These are phyloP conservation scores for Euplagia quadripunctaria DNA, from an alignment of 2,888 invertebrate genomes.

Conservation along the genomic window DNA sequence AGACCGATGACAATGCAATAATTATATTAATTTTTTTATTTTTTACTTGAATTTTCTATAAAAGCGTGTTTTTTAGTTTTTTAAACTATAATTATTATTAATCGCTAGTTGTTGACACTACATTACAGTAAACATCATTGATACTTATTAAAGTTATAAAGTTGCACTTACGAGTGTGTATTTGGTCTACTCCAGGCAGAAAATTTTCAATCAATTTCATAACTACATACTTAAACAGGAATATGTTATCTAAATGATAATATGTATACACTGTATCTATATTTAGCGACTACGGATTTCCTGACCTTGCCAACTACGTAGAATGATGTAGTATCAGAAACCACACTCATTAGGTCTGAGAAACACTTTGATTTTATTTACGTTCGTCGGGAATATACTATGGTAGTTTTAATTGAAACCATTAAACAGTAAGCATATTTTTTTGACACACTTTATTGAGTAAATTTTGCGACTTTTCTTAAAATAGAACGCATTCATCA, in stretches of 20 bases:
- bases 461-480: background rate
- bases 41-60: no score
- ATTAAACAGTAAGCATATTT: constrained; percentile 12
- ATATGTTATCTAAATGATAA: constrained; percentile 7
- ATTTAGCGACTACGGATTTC: constrained; percentile 52
- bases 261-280: constrained; percentile 14
- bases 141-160: background rate
- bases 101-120: background rate
- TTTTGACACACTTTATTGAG: constrained; percentile 13
- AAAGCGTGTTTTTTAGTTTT: no score
- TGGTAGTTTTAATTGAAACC: constrained; percentile 50
- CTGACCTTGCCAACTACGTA: constrained; percentile 53
- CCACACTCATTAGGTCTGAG: constrained; percentile 45
- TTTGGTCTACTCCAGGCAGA: no score
- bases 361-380: constrained; percentile 60
- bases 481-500: background rate
- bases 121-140: background rate
- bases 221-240: background rate
- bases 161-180: no score
- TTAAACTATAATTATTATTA: no score
- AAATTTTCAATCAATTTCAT: no score
- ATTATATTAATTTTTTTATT: no score
- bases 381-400: constrained; percentile 53
- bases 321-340: constrained; percentile 46
- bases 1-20: no score